Evolutionary conservation across 2,113 vertebrate species (phyloP).

Genomic region (Tursiops truncatus): DNA sequence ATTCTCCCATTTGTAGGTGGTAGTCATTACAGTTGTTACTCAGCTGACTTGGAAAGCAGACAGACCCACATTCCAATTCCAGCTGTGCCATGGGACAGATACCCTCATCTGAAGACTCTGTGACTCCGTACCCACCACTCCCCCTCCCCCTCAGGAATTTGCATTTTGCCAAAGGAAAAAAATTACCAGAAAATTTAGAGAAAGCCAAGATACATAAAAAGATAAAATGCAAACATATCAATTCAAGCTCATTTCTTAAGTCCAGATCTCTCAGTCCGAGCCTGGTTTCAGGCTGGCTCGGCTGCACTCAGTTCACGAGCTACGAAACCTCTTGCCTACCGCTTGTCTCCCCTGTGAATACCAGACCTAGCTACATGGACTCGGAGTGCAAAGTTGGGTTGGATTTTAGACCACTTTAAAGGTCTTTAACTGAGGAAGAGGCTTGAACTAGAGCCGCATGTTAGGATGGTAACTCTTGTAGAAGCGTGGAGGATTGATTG

Average conservation of each 20-base stretch:
- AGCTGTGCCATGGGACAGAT: background rate
- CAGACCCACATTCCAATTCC: background rate
- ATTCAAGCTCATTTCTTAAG: background rate
- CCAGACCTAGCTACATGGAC: background rate
- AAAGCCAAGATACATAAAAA: background rate
- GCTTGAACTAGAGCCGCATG: background rate
- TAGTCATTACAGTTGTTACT: background rate
- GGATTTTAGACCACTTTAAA: background rate
- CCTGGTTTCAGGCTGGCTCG: background rate
- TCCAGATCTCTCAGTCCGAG: background rate
- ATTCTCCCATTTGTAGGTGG: background rate
- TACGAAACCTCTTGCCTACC: background rate
- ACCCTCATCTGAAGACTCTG: background rate
- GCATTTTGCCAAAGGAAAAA: background rate
- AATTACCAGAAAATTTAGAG: background rate
- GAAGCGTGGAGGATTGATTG: background rate
- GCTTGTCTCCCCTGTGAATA: background rate
- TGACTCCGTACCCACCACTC: background rate
- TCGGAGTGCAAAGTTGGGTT: background rate
- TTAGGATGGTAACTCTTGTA: background rate
- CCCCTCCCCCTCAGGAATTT: background rate
- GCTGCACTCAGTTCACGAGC: background rate
- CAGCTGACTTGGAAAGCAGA: background rate
- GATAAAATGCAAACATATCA: background rate
- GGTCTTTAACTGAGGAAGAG: background rate